Conservation (phyloP, 2,113 vertebrate species). For the Campylorhamphus procurvoides region DNA sequence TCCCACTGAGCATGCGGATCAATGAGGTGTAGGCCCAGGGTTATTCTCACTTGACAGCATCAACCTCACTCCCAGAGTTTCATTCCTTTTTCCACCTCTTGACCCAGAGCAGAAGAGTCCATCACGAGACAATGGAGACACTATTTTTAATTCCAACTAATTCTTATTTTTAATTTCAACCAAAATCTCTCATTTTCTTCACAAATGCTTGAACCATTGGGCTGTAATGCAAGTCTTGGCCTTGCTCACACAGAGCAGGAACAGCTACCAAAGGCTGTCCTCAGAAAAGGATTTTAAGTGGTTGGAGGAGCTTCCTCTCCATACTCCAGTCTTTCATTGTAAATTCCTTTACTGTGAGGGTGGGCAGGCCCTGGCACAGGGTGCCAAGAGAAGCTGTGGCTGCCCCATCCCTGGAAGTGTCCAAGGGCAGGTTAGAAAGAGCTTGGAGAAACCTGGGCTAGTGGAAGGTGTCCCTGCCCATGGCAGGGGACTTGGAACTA, state of each 20-base stretch:
- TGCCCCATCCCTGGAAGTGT: neutral
- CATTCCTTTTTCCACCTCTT: neutral
- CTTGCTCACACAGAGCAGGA: neutral
- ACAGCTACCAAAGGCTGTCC: neutral
- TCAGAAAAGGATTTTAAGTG: neutral
- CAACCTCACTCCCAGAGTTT: neutral
- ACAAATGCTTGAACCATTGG: neutral
- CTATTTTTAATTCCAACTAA: neutral
- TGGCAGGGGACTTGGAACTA: neutral
- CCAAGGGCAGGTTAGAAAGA: neutral
- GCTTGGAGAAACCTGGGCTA: neutral
- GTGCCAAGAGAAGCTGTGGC: neutral
- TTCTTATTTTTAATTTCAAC: neutral
- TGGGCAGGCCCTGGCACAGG: neutral
- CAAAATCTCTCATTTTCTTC: neutral
- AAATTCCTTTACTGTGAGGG: neutral
- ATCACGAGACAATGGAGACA: accelerated
- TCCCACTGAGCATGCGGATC: accelerated
- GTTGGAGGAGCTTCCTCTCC: neutral
- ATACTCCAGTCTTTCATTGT: neutral
- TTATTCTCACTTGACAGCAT: neutral
- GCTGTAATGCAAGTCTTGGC: neutral
- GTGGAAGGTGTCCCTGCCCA: neutral
- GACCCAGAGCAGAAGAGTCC: neutral
- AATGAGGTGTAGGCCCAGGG: neutral